Evolutionary conservation across 2,888 invertebrate genomes (phyloP), one percentile per base, ranked within the genome.

Genomic region (Thymelicus acteon): DNA sequence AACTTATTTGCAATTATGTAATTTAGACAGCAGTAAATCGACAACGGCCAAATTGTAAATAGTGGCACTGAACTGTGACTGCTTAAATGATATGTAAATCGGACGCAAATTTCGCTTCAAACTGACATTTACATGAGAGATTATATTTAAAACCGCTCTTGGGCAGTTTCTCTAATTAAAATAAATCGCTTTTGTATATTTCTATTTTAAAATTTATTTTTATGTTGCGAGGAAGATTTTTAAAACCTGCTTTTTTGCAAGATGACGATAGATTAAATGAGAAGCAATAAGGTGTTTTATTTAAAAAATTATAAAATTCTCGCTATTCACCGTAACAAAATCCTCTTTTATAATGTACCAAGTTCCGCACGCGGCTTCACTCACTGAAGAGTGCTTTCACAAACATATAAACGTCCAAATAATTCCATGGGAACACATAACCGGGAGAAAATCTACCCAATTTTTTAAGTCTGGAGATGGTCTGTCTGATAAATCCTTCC

Each of bases 161-260:
- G 48, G 13, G 31, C 31, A 60, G 67, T 67, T 67, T 67, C 67
- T 48, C 67, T 48, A 60, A 67, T 67, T 67, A 67, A 67, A 67
- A 67, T 60, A 67, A 66, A 19, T 52, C 15, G 57, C 13, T 24
- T 57, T 12, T 57, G 57, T 13, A 31, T 24, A 12, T 57, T 57
- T 31, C 13, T 57, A 57, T 57, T 12, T 6, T 13, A 31, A 31
- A 31, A 57, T 57, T 31, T 7, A 31, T 57, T 57, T 57, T 2
- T 31, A 19, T 19, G 49, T 52, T 15, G 19, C 2, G 19, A 19
- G 8, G 19, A 7, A 52, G 49, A 52, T 7, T 52, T 44, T 52
- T 52, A 52, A 52, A 52, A 52, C 49, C 49, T 15, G 49, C 8
- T 7, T 52, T 49, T 19, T 15, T 8, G 7, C 2, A 7, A 19